phyloP scores from a whole-genome alignment of 2,888 invertebrate genomes.

The Phymatocera aterrima region DNA sequence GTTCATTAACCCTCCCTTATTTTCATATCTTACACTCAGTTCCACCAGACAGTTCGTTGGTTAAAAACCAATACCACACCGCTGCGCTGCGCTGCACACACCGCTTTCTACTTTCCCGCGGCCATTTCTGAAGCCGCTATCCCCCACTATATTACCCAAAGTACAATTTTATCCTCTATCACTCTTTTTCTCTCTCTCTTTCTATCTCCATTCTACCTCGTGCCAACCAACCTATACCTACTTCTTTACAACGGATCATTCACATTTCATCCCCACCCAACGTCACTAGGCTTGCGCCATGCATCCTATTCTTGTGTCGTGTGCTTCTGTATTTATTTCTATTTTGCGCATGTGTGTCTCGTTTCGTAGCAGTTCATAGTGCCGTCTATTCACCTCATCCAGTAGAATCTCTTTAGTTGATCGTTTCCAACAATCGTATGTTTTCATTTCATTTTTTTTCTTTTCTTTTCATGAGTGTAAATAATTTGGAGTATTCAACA shows the following conservation, averaged over 20 bases:
- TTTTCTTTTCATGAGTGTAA: too few species aligned
- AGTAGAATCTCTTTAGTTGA: too few species aligned
- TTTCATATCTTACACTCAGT: neutral
- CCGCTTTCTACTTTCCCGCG: constrained; percentile 73
- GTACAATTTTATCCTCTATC: constrained; percentile 26
- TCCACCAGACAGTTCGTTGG: too few species aligned
- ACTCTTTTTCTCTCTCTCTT: constrained; percentile 49
- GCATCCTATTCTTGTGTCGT: too few species aligned
- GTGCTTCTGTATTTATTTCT: too few species aligned
- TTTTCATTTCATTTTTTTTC: too few species aligned
- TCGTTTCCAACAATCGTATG: too few species aligned
- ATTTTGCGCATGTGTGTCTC: too few species aligned
- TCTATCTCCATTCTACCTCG: constrained; percentile 17
- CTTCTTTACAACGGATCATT: constrained; percentile 68
- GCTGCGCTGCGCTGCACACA: neutral
- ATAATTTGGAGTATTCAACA: too few species aligned
- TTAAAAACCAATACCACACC: neutral
- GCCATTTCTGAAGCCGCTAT: constrained; percentile 70
- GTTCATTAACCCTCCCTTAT: neutral
- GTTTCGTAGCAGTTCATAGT: too few species aligned
- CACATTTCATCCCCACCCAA: constrained; percentile 70
- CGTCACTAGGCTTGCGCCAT: too few species aligned
- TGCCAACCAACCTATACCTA: constrained; percentile 35
- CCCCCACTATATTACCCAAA: constrained; percentile 49
- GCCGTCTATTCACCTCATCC: too few species aligned